A percentile compares a stretch with the other conserved stretches of the same genome.
These are phyloP conservation scores for Noctua pronuba DNA, from an alignment of 2,888 invertebrate species.

Conservation along the genomic window DNA sequence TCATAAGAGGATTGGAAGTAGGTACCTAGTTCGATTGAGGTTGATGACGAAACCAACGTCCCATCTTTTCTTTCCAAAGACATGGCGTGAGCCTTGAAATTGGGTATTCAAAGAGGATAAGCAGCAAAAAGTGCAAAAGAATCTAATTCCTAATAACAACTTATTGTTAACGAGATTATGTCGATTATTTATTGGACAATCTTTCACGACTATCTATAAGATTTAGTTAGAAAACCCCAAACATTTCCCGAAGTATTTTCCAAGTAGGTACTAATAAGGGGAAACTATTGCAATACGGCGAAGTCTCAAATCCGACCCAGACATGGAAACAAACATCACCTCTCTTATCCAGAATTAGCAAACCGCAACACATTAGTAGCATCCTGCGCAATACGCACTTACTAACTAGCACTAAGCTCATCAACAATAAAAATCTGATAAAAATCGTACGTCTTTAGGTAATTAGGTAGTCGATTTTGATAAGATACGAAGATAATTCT, in stretches of 20 bases:
- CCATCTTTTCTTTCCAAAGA: not conserved
- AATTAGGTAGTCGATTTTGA: conserved; percentile 11
- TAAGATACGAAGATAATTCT: conserved; percentile 26
- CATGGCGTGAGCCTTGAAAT: not conserved
- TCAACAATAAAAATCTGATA: conserved; percentile 17
- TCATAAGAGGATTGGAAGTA: too few relatives aligned
- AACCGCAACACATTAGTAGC: not conserved
- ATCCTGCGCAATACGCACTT: not conserved
- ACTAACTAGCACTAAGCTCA: not conserved
- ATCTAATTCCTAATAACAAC: not conserved
- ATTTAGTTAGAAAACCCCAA: not conserved
- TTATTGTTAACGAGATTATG: not conserved
- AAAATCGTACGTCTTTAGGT: conserved; percentile 1
- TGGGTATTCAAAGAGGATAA: not conserved
- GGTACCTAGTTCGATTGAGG: too few relatives aligned
- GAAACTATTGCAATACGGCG: not conserved
- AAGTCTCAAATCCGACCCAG: not conserved
- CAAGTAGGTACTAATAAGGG: not conserved
- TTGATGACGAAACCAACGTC: not conserved
- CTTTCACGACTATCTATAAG: not conserved
- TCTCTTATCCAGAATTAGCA: not conserved
- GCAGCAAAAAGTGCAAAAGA: not conserved
- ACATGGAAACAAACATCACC: conserved; percentile 9
- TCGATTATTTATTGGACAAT: not conserved
- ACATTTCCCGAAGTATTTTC: not conserved